Conservation (phyloP, 2,113 vertebrate genomes). For the Mesocricetus auratus region DNA sequence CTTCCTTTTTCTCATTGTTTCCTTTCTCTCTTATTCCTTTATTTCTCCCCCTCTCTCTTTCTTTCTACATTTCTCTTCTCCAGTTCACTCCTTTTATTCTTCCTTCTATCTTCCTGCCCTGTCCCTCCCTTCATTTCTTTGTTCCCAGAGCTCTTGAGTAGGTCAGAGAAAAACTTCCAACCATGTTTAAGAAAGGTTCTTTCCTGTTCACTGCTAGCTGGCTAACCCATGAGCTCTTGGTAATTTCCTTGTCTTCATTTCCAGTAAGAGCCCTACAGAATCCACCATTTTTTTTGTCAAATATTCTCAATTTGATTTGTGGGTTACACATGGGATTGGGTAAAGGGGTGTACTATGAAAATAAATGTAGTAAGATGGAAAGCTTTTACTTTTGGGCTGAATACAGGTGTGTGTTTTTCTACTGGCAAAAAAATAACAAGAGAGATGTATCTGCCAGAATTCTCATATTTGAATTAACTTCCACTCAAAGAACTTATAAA, state of each 20-base stretch:
- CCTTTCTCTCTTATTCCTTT: too few relatives aligned
- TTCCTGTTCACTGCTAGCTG: neutral
- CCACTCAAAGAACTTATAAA: conserved; percentile 40
- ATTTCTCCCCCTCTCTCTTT: too few relatives aligned
- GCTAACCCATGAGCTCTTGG: neutral
- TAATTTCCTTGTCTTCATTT: neutral
- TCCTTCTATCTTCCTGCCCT: neutral
- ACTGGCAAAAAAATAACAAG: conserved; percentile 19
- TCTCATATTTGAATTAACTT: conserved; percentile 54
- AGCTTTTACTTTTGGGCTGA: conserved; percentile 40
- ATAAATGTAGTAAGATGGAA: conserved; percentile 31
- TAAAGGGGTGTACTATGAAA: conserved; percentile 38
- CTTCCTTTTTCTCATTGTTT: neutral
- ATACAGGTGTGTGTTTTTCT: conserved; percentile 47
- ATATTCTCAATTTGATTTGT: conserved; percentile 61
- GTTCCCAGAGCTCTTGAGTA: neutral
- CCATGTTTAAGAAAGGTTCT: neutral
- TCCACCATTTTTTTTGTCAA: neutral
- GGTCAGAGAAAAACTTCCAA: neutral
- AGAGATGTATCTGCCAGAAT: conserved; percentile 35
- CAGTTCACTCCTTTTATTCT: too few relatives aligned
- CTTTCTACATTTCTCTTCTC: too few relatives aligned
- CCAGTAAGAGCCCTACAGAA: neutral
- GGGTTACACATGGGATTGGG: neutral
- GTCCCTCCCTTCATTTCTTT: neutral